Evolutionary conservation across 1,140 invertebrate species (phyloP), one percentile per base, ranked within the genome.

Genomic region (Pachypsylla venusta): DNA sequence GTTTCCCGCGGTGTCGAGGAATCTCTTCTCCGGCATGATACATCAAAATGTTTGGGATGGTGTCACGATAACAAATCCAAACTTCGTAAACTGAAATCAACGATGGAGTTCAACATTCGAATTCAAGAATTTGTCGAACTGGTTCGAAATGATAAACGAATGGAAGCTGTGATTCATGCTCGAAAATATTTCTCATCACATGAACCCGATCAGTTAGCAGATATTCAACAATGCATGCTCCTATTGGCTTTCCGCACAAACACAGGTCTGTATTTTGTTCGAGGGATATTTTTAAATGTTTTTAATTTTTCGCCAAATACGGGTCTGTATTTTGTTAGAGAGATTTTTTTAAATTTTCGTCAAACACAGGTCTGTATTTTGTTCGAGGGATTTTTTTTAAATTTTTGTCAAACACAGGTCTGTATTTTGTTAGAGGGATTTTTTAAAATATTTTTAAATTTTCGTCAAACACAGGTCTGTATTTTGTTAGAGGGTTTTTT

Each of bases 21-120:
- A 39, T 86, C 85, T 62, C 71, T 98, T 26, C 71, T 76, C 0
- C 80, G 80, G 58, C 81, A 83, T 58, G 89, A 96, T 70, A 95
- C 92, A 4, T 75, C 77, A 2, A 87, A 89, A 65, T 96, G 93
- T 69, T 77, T 97, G n/a, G 78, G 84, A 54, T 99, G 95, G 95
- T 97, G 94, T 70, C 85, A 92, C 67, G 95, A 98, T 67, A 98
- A 99, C 75, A 87, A 91, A 70, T 95, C 92, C 2, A 98, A 97
- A 70, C 77, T 98, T 53, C 77, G 93, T 42, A 97, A 96, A 75
- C 79, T 95, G 56, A 89, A 90, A 67, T 89, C 85, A 20, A 87
- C 80, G 25, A 85, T 91, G 79, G 87, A 90, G 70, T 96, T 96
- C 69, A 93, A 93, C 71, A 77, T 98, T 58, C 79, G 93, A 24